Conservation (phyloP, 1,140 invertebrate species). For the Drosophila parabipectinata region DNA sequence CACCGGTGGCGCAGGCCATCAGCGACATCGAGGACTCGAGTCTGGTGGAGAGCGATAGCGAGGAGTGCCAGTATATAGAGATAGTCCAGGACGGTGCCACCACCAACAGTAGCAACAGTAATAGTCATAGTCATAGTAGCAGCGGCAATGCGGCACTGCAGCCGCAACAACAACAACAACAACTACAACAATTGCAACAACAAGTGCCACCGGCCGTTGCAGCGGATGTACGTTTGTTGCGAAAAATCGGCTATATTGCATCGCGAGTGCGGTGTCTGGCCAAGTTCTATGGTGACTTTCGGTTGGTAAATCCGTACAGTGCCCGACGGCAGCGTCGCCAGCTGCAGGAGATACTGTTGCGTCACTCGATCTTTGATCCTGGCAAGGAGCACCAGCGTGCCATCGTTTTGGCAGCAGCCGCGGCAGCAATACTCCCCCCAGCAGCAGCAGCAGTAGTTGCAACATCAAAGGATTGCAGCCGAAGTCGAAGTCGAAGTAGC, state of each 20-base stretch:
- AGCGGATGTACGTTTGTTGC: conserved; percentile 73
- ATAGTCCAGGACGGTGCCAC: conserved; percentile 31
- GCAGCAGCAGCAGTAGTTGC: conserved; percentile 10
- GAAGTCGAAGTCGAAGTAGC: conserved; percentile 20
- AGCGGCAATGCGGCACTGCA: conserved; percentile 53
- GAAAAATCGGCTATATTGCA: conserved; percentile 80
- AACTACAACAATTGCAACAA: conserved; percentile 29
- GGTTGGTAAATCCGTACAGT: conserved; percentile 75
- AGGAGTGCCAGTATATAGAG: conserved; percentile 44
- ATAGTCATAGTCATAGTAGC: conserved; percentile 4
- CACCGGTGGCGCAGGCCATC: background rate
- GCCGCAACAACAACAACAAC: conserved; percentile 16
- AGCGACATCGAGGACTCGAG: conserved; percentile 41
- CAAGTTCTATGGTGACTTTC: conserved; percentile 77
- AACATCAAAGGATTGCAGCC: conserved; percentile 15
- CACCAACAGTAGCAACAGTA: background rate
- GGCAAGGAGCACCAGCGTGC: conserved; percentile 65
- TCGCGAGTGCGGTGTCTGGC: conserved; percentile 72
- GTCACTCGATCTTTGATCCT: conserved; percentile 77
- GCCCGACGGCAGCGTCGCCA: conserved; percentile 71
- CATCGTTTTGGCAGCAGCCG: conserved; percentile 61
- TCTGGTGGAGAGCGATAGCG: conserved; percentile 37
- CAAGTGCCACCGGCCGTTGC: conserved; percentile 26
- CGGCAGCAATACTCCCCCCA: conserved; percentile 46
- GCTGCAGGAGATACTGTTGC: conserved; percentile 74